A percentile compares a stretch with the other conserved stretches of the same genome.
These are phyloP conservation scores for Oxyteleia sp. DNA, from an alignment of 2,888 invertebrate species.

Conservation along the genomic window DNA sequence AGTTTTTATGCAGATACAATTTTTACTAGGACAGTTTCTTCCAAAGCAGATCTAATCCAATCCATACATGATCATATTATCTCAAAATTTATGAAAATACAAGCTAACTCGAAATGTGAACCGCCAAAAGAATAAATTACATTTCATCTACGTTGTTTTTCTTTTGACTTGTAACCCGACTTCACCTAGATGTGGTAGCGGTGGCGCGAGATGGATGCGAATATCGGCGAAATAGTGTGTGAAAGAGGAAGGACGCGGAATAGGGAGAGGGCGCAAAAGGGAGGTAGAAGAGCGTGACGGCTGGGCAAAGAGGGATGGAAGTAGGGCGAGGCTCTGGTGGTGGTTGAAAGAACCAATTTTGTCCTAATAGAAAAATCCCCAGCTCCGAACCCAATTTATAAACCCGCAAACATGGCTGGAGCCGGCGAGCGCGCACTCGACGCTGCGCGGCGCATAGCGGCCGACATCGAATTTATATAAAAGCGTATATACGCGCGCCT, in stretches of 20 bases:
- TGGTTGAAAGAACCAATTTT: constrained; percentile 88
- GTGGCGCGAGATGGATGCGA: too few species aligned
- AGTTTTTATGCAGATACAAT: too few species aligned
- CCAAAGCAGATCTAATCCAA: too few species aligned
- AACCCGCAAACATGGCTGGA: constrained; percentile 87
- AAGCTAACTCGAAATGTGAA: background rate
- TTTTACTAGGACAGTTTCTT: too few species aligned
- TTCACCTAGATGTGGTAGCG: too few species aligned
- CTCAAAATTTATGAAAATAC: background rate
- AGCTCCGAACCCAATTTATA: constrained; percentile 87
- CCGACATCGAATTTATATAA: constrained; percentile 65
- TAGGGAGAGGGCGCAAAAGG: constrained; percentile 41
- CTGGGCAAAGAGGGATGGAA: constrained; percentile 42
- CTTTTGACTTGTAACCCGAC: too few species aligned
- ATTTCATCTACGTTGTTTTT: constrained; percentile 13
- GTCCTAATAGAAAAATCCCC: constrained; percentile 88
- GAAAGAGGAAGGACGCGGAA: constrained; percentile 26
- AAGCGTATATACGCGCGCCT: constrained; percentile 38
- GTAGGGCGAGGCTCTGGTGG: constrained; percentile 82
- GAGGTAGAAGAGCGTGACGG: constrained; percentile 47
- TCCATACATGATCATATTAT: too few species aligned
- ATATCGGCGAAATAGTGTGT: too few species aligned
- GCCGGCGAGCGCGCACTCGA: constrained; percentile 73
- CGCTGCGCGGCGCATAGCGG: constrained; percentile 59
- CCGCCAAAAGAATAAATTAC: constrained; percentile 4